Evolutionary conservation across 2,888 invertebrate genomes (phyloP), one percentile per base, ranked within the genome.

Genomic region (Xylota segnis): DNA sequence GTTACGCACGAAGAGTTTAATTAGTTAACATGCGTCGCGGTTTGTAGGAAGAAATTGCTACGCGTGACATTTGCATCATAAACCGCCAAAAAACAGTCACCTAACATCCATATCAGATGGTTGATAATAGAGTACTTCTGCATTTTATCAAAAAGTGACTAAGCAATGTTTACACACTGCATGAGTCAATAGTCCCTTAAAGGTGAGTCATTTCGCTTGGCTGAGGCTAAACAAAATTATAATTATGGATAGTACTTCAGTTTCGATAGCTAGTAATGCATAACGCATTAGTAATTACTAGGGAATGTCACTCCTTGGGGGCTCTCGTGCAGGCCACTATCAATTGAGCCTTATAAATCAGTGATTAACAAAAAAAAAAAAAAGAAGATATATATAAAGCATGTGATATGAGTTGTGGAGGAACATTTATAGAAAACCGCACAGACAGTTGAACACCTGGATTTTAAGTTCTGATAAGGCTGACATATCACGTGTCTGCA

Each of bases 121-220:
- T 29, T n/a, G 45, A 45, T 45, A 16, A 6, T 45, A 14, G 29
- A 32, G 10, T 16, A 12, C 63, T 63, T 16, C 29, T 45, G 29
- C 14, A 27, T 27, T 61, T 65, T 65, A 50, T 65, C 34, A 50
- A n/a, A 12, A n/a, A 47, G 12, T 50, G 50, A 34, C n/a, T 34
- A 50, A 34, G 7, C 52, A 27, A 14, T 23, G 50, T 14, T 66
- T 23, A 34, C 32, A 50, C 16, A 50, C 7, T 2, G 29, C 5
- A 27, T 37, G 37, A 66, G 37, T 37, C 50, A 65, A 34, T 34
- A n/a, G n/a, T 37, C n/a, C 12, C 10, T 12, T 52, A 9, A 6
- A 12, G 23, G 32, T 66, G 66, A 66, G 14, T 66, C 52, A 66
- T n/a, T n/a, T n/a, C n/a, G n/a, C n/a, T n/a, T n/a, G n/a, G n/a